Base-by-base conservation (phyloP, 2,888 invertebrate genomes). In the Hypsopygia costalis region DNA sequence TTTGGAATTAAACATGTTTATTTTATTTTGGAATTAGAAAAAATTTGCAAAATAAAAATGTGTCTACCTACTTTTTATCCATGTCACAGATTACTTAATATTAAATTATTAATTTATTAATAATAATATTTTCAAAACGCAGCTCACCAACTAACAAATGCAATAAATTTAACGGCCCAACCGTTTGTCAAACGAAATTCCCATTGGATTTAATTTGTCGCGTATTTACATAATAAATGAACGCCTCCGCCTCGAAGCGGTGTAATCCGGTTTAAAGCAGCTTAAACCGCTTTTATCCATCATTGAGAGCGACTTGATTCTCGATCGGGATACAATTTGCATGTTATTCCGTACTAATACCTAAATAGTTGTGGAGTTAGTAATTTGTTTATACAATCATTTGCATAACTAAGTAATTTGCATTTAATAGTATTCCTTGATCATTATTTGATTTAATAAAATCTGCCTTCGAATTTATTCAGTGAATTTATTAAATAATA, bases 201-300 rank as follows among this genome's bases (percentile, higher is more conserved):
- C 81, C 77, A 76, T 79, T 63, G 86, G 86, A 85, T 85, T 87
- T 87, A 87, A 86, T 86, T 87, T 85, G 86, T 87, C 82, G 77
- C 69, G 81, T 86, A 87, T 87, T 87, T 86, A 85, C 86, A 86
- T 87, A 86, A 86, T 87, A 85, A 86, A 87, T 86, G 85, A 86
- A 79, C 78, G 79, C 75, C 80, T 80, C 72, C 69, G 73, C 77
- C 74, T 77, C 78, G 79, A 66, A 75, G 75, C 71, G 71, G 75
- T 69, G 74, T 79, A 75, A 81, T 73, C 78, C 69, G 74, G 69
- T 72, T 72, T 74, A 69, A 77, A 62, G 74, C 69, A 66, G 73
- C 69, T 80, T 75, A 74, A 78, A 74, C 76, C 70, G 74, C 72
- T 79, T 85, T 85, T 83, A 86, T 80, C 82, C 81, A 79, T 81